A percentile compares a stretch with the other conserved stretches of the same genome.
Conservation (phyloP, 2,113 vertebrate species). For the Myocastor coypus region DNA sequence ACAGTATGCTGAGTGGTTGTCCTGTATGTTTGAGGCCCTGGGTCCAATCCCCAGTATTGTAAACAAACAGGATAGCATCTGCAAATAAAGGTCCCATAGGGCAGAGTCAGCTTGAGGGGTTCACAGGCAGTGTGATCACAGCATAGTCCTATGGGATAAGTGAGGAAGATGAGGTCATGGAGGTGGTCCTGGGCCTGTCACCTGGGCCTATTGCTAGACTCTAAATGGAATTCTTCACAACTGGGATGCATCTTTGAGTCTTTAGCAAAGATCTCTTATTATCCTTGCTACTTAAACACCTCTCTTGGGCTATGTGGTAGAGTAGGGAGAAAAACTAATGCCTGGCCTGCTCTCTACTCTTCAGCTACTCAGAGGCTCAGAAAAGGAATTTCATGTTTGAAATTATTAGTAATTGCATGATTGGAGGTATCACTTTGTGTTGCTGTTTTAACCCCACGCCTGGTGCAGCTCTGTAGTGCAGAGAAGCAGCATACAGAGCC, state of each 20-base stretch:
- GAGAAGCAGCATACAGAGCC: neutral
- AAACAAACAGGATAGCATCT: neutral
- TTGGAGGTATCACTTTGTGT: neutral
- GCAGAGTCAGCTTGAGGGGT: neutral
- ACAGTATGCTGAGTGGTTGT: neutral
- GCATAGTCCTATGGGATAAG: neutral
- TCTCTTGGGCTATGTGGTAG: neutral
- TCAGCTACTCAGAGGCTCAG: neutral
- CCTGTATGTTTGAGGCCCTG: neutral
- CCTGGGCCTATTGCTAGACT: neutral
- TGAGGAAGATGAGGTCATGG: neutral
- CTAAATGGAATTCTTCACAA: neutral
- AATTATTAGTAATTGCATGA: neutral
- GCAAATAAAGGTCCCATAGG: neutral
- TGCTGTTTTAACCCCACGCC: neutral
- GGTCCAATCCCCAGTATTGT: neutral
- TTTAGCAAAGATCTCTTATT: neutral
- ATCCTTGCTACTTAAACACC: neutral
- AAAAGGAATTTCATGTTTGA: neutral
- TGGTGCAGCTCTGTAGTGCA: neutral
- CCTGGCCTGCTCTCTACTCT: neutral
- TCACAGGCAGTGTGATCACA: fast-evolving
- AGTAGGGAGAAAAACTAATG: neutral
- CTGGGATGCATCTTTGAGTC: neutral
- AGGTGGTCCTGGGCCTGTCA: neutral